These are phyloP conservation scores for Leptosomus discolor DNA, from an alignment of 2,113 vertebrate genomes.

Conservation along the genomic window DNA sequence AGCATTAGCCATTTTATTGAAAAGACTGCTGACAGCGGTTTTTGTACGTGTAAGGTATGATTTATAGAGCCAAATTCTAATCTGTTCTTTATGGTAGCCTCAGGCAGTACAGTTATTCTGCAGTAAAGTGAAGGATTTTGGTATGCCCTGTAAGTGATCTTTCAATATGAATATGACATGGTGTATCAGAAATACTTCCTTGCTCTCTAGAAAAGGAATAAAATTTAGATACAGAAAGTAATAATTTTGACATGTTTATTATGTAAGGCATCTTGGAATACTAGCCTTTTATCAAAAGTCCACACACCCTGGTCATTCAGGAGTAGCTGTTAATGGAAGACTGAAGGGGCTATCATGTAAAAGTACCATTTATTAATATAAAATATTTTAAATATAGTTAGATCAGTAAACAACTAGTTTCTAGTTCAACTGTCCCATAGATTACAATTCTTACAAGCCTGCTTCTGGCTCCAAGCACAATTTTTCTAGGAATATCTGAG, in stretches of 20 bases:
- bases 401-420: not conserved
- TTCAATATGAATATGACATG: not conserved
- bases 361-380: not conserved
- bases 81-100: not conserved
- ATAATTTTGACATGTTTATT: not conserved
- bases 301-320: not conserved
- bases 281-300: not conserved
- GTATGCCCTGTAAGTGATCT: not conserved
- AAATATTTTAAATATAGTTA: not conserved
- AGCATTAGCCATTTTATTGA: not conserved
- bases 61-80: not conserved
- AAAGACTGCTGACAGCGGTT: not conserved
- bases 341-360: not conserved
- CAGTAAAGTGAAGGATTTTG: not conserved
- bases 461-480: not conserved
- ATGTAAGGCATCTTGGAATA: not conserved
- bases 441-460: not conserved
- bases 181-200: not conserved
- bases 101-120: not conserved
- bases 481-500: not conserved
- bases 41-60: not conserved
- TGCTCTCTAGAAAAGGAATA: not conserved
- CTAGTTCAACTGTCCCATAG: not conserved
- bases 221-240: not conserved
- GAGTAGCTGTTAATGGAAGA: not conserved